Evolutionary conservation across 2,888 invertebrate species (phyloP).

Genomic region (Latheticus oryzae): DNA sequence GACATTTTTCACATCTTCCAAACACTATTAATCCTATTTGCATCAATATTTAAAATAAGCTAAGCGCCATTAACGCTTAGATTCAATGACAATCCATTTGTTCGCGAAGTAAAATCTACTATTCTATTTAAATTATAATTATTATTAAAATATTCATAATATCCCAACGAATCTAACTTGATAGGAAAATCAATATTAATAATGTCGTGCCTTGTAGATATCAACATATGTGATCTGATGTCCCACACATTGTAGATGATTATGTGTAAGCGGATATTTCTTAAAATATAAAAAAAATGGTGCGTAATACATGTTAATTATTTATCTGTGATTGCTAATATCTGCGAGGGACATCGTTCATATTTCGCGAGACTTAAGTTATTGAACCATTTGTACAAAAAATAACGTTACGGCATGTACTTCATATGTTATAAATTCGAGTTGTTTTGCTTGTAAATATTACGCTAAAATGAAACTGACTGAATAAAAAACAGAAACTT

Average conservation of each 20-base stretch:
- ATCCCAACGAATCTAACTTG: slow-evolving; percentile 26
- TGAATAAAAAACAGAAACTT: slow-evolving; percentile 32
- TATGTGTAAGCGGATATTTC: slow-evolving; percentile 23
- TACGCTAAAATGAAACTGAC: slow-evolving; percentile 34
- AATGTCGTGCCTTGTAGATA: slow-evolving; percentile 29
- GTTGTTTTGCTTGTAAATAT: slow-evolving; percentile 37
- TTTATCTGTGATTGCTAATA: slow-evolving; percentile 31
- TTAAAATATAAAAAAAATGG: too few species aligned
- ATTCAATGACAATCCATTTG: too few species aligned
- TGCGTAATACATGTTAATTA: slow-evolving; percentile 12
- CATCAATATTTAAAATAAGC: too few species aligned
- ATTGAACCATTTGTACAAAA: slow-evolving; percentile 27
- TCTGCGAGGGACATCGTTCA: slow-evolving; percentile 13
- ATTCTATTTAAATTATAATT: too few species aligned
- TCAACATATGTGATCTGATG: slow-evolving; percentile 33
- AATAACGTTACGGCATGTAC: slow-evolving; percentile 33
- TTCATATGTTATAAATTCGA: slow-evolving; percentile 25
- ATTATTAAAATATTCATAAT: too few species aligned
- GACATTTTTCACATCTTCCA: too few species aligned
- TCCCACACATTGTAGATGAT: slow-evolving; percentile 14
- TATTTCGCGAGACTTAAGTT: slow-evolving; percentile 21
- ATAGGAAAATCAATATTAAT: slow-evolving; percentile 30
- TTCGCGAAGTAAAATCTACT: too few species aligned
- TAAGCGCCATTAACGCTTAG: too few species aligned
- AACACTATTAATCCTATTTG: too few species aligned